Conservation (phyloP, 2,113 vertebrate genomes). For the Saiga tatarica region DNA sequence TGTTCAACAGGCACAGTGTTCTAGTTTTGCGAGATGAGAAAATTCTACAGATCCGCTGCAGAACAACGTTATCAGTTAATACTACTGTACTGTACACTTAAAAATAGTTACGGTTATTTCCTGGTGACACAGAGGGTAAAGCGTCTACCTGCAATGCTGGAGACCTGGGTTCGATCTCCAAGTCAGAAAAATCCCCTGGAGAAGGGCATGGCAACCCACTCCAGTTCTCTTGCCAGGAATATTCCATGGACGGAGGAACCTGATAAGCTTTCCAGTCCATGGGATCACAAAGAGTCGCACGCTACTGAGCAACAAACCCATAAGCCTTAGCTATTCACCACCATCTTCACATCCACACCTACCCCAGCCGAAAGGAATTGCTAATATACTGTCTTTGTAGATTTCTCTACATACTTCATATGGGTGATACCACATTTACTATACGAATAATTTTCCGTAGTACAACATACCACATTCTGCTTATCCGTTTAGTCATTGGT, state of each 20-base stretch:
- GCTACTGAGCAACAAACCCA: background rate
- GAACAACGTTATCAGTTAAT: background rate
- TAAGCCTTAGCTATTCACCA: background rate
- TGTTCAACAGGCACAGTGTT: background rate
- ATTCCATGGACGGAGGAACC: background rate
- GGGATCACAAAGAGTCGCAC: background rate
- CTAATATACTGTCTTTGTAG: background rate
- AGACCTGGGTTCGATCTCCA: background rate
- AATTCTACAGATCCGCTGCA: background rate
- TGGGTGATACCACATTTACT: background rate
- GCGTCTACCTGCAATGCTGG: rapidly evolving
- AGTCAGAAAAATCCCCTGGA: background rate
- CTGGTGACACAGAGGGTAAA: background rate
- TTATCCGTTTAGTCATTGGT: background rate
- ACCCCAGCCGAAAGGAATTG: background rate
- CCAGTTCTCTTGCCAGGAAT: background rate
- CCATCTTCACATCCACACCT: background rate
- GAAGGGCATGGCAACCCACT: background rate
- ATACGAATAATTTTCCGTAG: background rate
- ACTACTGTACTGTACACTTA: background rate
- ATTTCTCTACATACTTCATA: background rate
- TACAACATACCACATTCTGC: background rate
- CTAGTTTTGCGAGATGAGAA: background rate
- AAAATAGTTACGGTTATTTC: background rate
- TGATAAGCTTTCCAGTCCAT: background rate